These are phyloP conservation scores for Drosophila watanabei DNA, from an alignment of 1,140 invertebrate species.

Conservation along the genomic window DNA sequence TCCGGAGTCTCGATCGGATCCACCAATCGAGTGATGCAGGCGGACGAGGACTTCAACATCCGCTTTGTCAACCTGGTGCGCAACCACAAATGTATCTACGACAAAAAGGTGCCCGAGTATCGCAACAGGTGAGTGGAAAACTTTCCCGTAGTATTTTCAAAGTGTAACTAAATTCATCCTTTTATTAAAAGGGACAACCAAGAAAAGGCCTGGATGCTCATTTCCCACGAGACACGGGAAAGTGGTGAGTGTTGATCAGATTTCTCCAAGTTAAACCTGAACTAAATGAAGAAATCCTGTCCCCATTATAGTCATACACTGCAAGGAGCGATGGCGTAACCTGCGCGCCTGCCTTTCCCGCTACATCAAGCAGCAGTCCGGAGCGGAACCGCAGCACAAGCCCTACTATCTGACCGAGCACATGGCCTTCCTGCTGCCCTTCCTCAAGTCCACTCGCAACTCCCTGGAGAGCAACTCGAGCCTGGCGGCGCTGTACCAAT, in stretches of 20 bases:
- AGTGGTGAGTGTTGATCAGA: slow-evolving; percentile 58
- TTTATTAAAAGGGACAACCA: slow-evolving; percentile 70
- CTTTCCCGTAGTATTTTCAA: too few relatives aligned
- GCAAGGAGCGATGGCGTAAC: slow-evolving; percentile 85
- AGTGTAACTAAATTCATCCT: background rate
- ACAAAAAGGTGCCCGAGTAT: slow-evolving; percentile 84
- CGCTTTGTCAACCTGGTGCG: slow-evolving; percentile 84
- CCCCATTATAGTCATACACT: slow-evolving; percentile 70
- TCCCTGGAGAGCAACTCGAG: slow-evolving; percentile 71
- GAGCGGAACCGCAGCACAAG: slow-evolving; percentile 79
- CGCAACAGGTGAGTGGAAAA: slow-evolving; percentile 72
- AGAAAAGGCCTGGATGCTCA: slow-evolving; percentile 82
- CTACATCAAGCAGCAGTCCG: slow-evolving; percentile 81
- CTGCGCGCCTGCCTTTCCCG: slow-evolving; percentile 82
- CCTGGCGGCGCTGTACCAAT: slow-evolving; percentile 65
- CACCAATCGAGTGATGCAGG: slow-evolving; percentile 78
- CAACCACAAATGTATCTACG: slow-evolving; percentile 81
- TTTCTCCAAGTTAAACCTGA: too few relatives aligned
- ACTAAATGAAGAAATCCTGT: too few relatives aligned
- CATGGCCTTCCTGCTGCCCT: slow-evolving; percentile 83
- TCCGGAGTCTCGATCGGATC: slow-evolving; percentile 49
- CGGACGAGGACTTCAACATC: slow-evolving; percentile 85
- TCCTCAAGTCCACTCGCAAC: slow-evolving; percentile 77
- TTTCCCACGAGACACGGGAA: slow-evolving; percentile 85
- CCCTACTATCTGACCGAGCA: slow-evolving; percentile 85